phyloP scores from a whole-genome alignment of 2,113 vertebrate genomes.

The Archocentrus centrarchus region DNA sequence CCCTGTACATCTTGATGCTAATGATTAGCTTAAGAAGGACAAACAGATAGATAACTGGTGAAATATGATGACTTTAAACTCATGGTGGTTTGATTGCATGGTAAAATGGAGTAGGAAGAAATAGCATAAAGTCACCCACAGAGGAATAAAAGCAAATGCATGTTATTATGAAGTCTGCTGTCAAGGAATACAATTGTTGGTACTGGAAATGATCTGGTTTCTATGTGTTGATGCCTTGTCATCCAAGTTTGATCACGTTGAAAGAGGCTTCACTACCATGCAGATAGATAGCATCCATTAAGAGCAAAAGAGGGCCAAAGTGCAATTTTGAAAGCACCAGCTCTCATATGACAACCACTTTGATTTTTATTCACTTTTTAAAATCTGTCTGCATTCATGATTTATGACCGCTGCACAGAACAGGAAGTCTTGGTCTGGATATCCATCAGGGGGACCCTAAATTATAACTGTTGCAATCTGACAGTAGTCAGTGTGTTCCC shows the following conservation, averaged over 20 bases:
- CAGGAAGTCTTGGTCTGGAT: not conserved
- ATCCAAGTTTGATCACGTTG: not conserved
- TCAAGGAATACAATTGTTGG: not conserved
- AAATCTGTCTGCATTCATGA: conserved; percentile 6
- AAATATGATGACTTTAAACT: not conserved
- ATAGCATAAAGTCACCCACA: not conserved
- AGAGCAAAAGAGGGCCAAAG: not conserved
- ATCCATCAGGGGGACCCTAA: not conserved
- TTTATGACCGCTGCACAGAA: not conserved
- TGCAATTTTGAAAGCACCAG: conserved; percentile 3
- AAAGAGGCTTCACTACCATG: not conserved
- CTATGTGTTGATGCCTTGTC: not conserved
- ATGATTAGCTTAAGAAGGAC: not conserved
- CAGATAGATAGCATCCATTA: not conserved
- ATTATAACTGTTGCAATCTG: not conserved
- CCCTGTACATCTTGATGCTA: not conserved
- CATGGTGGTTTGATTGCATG: not conserved
- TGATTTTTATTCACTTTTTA: conserved; percentile 3
- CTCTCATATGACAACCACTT: not conserved
- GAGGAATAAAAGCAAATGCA: not conserved
- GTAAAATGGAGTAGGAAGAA: not conserved
- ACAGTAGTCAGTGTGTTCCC: not conserved
- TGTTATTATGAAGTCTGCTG: not conserved
- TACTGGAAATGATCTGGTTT: not conserved
- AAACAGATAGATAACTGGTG: not conserved